Percentiles rank a stretch among this genome's conserved stretches.
phyloP scores from a whole-genome alignment of 2,888 invertebrate genomes.

The Oligia latruncula region DNA sequence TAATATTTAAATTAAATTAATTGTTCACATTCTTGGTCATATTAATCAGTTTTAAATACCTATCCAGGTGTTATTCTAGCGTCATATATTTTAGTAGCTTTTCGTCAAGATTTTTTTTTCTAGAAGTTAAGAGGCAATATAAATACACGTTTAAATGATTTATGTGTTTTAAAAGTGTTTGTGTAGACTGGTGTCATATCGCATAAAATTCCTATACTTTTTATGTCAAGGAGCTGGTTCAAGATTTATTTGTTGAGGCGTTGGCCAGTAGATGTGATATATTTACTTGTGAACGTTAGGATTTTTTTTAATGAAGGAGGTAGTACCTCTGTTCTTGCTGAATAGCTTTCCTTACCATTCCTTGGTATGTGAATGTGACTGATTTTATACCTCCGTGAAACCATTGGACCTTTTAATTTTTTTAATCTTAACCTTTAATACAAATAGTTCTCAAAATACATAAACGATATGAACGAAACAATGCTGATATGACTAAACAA shows the following conservation, averaged over 20 bases:
- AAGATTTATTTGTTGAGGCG: slow-evolving; percentile 45
- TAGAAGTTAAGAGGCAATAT: slow-evolving; percentile 29
- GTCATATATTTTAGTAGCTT: slow-evolving; percentile 12
- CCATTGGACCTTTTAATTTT: neutral
- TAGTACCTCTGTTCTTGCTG: neutral
- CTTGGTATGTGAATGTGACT: neutral
- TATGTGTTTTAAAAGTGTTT: slow-evolving; percentile 51
- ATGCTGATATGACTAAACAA: neutral
- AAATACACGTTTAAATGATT: slow-evolving; percentile 50
- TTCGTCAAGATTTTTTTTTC: slow-evolving; percentile 33
- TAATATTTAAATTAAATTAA: slow-evolving; percentile 4
- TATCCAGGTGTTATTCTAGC: neutral
- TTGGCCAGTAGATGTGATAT: slow-evolving; percentile 14
- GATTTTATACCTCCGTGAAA: neutral
- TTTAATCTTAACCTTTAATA: neutral
- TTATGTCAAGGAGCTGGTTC: slow-evolving; percentile 59
- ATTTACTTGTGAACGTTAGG: slow-evolving; percentile 19
- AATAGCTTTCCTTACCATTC: neutral
- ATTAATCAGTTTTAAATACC: neutral
- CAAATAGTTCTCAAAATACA: neutral
- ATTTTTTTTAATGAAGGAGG: neutral
- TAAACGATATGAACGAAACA: neutral
- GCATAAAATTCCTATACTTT: slow-evolving; percentile 46
- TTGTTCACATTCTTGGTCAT: slow-evolving; percentile 2
- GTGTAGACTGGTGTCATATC: slow-evolving; percentile 47